These are phyloP conservation scores for Rhinolophus sinicus DNA, from an alignment of 2,113 vertebrate genomes.

Conservation along the genomic window DNA sequence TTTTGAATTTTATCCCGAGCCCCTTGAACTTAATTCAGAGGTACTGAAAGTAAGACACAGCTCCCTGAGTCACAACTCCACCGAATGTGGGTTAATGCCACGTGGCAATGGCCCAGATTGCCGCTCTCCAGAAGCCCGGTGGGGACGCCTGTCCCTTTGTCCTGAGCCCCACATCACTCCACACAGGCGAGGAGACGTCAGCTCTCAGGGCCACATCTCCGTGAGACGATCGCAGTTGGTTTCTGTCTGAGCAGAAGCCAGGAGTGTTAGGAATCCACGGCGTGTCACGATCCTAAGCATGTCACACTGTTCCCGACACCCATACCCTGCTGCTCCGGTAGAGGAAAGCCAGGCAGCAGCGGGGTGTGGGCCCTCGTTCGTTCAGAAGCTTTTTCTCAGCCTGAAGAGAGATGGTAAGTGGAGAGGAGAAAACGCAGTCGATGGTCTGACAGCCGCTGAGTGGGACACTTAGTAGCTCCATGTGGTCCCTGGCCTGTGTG, in stretches of 20 bases:
- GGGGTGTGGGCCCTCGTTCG: neutral
- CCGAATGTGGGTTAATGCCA: neutral
- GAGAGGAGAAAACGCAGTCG: no score
- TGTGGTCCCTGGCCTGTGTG: neutral
- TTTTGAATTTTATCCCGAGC: no score
- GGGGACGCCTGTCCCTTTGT: neutral
- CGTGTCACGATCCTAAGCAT: accelerated
- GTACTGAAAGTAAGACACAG: neutral
- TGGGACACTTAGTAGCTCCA: neutral
- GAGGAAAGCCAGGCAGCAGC: neutral
- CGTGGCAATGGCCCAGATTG: neutral
- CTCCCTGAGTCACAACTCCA: neutral
- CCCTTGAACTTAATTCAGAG: neutral
- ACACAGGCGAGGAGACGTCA: neutral
- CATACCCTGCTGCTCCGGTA: neutral
- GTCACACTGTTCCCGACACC: neutral
- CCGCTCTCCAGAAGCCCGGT: neutral
- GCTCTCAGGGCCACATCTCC: neutral
- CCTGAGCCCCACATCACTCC: neutral
- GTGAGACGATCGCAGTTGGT: constrained; percentile 31
- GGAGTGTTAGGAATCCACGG: neutral
- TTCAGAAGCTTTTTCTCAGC: neutral
- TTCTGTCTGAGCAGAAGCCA: constrained; percentile 33
- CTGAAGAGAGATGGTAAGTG: neutral
- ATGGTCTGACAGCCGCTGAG: neutral